Percentiles rank a stretch among this genome's conserved stretches.
phyloP scores from a whole-genome alignment of 2,888 invertebrate genomes.

The Caenorhabditis afra region DNA sequence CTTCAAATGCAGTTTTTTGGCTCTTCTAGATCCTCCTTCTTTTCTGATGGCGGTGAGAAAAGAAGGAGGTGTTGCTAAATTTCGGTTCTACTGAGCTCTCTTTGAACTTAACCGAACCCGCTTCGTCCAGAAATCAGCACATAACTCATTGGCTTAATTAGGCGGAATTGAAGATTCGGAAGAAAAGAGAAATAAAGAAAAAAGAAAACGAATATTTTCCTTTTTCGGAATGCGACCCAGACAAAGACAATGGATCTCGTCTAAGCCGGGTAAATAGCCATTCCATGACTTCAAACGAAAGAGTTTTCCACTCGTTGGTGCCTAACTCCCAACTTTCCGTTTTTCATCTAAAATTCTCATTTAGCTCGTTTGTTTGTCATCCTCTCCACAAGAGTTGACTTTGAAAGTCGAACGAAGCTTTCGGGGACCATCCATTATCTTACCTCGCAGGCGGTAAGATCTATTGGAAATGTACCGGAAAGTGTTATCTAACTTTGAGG shows the following conservation, averaged over 20 bases:
- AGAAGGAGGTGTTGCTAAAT: too few relatives aligned
- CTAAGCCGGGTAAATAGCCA: constrained; percentile 33
- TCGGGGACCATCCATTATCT: too few relatives aligned
- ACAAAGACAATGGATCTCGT: constrained; percentile 43
- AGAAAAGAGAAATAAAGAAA: constrained; percentile 19
- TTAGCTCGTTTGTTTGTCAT: constrained; percentile 30
- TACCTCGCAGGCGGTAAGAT: too few relatives aligned
- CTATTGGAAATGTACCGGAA: too few relatives aligned
- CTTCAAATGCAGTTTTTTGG: too few relatives aligned
- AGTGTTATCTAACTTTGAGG: too few relatives aligned
- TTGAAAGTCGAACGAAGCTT: too few relatives aligned
- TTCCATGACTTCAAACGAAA: constrained; percentile 20
- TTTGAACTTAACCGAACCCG: too few relatives aligned
- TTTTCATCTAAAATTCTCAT: constrained; percentile 43
- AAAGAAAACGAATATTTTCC: constrained; percentile 8
- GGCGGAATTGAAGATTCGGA: constrained; percentile 14
- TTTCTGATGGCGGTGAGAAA: too few relatives aligned
- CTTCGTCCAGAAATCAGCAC: constrained; percentile 17
- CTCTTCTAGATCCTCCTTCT: too few relatives aligned
- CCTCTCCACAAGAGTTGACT: not conserved
- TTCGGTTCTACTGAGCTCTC: not conserved
- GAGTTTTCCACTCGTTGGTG: constrained; percentile 18
- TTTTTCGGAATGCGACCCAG: constrained; percentile 35
- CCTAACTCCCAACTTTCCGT: constrained; percentile 12
- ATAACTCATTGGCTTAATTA: constrained; percentile 28